phyloP scores from a whole-genome alignment of 2,113 vertebrate genomes.

The Chrysochloris asiatica region DNA sequence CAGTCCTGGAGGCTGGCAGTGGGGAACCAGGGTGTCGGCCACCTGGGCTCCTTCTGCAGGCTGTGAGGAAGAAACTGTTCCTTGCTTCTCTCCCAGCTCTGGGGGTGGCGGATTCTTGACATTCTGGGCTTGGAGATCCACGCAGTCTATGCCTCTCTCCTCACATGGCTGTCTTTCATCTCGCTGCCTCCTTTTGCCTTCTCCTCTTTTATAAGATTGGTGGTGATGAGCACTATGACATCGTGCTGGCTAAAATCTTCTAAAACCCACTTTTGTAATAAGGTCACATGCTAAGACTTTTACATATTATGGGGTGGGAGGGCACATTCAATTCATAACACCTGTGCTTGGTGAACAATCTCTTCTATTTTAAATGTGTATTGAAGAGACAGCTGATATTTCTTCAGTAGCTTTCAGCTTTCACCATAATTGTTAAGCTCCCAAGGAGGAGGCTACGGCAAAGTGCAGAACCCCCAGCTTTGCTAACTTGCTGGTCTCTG shows the following conservation, averaged over 20 bases:
- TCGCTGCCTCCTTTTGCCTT: background rate
- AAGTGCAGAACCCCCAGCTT: background rate
- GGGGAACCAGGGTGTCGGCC: background rate
- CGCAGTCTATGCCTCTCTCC: background rate
- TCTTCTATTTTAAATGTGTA: constrained; percentile 28
- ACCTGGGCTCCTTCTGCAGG: background rate
- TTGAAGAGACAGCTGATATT: background rate
- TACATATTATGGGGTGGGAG: background rate
- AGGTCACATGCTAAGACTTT: background rate
- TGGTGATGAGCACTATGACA: no score
- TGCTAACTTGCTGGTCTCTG: constrained; percentile 2
- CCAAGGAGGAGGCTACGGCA: background rate
- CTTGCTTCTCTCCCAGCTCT: background rate
- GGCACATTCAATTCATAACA: background rate
- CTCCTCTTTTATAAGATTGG: background rate
- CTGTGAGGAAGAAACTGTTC: background rate
- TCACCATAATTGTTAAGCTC: background rate
- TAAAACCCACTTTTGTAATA: background rate
- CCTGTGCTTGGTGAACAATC: background rate
- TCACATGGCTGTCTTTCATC: background rate
- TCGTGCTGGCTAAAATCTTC: no score
- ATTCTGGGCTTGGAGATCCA: background rate
- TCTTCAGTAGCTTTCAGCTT: constrained; percentile 1
- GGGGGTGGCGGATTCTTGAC: no score
- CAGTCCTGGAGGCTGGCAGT: background rate